Conservation (phyloP, 2,888 invertebrate species). For the Lasioglossum oenotherae region DNA sequence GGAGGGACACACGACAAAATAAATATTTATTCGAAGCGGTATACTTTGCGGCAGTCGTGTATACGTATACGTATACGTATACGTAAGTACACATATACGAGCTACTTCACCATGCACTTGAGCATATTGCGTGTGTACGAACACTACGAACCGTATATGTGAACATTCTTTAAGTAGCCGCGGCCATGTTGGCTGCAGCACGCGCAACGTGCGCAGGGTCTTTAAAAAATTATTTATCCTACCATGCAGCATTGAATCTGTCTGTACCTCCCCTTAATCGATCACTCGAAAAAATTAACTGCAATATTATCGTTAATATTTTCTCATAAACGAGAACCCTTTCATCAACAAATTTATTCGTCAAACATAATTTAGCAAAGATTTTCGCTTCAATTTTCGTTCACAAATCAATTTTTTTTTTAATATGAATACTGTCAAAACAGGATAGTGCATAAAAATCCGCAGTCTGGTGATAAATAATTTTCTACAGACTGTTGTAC, state of each 20-base stretch:
- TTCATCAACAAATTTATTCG: not conserved
- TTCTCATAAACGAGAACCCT: not conserved
- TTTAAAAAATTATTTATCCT: not conserved
- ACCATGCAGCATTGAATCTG: not conserved
- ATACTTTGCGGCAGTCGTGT: conserved; percentile 38
- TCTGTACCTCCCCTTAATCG: not conserved
- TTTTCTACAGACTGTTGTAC: not conserved
- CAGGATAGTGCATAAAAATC: not conserved
- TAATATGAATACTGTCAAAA: not conserved
- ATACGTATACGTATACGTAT: not conserved
- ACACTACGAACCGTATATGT: conserved; percentile 24
- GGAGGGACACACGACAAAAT: conserved; percentile 37
- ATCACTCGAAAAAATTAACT: not conserved
- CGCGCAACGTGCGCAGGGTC: conserved; percentile 15
- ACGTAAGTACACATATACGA: not conserved
- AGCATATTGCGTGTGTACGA: conserved; percentile 31
- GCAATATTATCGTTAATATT: not conserved
- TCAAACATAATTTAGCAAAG: not conserved
- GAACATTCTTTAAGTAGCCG: conserved; percentile 31
- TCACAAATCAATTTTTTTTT: not conserved
- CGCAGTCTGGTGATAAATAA: not conserved
- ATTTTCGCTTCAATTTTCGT: not conserved
- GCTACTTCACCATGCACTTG: conserved; percentile 61
- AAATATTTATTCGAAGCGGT: conserved; percentile 58
- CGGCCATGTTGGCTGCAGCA: conserved; percentile 5